Conservation (phyloP, 1,140 invertebrate species). For the Reticulitermes speratus region DNA sequence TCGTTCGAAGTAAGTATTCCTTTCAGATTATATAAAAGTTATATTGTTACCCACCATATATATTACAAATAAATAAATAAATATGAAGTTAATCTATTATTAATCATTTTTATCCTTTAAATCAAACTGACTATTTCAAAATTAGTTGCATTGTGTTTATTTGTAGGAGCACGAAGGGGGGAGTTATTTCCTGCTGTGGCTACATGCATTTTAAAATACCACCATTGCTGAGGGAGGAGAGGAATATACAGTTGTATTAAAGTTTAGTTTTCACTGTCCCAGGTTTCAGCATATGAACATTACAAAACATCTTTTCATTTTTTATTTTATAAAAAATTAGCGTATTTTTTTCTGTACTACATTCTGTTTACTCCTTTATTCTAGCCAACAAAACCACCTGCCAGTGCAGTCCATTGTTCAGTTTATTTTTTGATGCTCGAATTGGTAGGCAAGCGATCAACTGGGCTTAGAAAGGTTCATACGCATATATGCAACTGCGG, state of each 20-base stretch:
- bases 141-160: conserved; percentile 12
- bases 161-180: neutral
- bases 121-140: neutral
- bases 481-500: conserved; percentile 14
- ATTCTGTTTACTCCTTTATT: conserved; percentile 17
- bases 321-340: neutral
- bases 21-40: too few species aligned
- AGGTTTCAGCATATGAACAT: neutral
- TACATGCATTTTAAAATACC: neutral
- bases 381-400: conserved; percentile 8
- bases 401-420: conserved; percentile 10
- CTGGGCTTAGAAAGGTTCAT: conserved; percentile 14
- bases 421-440: neutral
- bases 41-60: too few species aligned
- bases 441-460: neutral
- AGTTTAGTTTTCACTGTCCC: neutral
- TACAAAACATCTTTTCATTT: conserved; percentile 16
- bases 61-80: too few species aligned
- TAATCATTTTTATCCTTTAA: neutral
- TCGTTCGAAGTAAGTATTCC: too few species aligned
- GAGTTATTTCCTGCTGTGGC: neutral
- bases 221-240: neutral
- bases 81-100: neutral
- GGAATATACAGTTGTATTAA: neutral
- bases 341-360: neutral